Evolutionary conservation across 2,797 vertebrate species (phyloP).

Genomic region (Aphelocoma californica): DNA sequence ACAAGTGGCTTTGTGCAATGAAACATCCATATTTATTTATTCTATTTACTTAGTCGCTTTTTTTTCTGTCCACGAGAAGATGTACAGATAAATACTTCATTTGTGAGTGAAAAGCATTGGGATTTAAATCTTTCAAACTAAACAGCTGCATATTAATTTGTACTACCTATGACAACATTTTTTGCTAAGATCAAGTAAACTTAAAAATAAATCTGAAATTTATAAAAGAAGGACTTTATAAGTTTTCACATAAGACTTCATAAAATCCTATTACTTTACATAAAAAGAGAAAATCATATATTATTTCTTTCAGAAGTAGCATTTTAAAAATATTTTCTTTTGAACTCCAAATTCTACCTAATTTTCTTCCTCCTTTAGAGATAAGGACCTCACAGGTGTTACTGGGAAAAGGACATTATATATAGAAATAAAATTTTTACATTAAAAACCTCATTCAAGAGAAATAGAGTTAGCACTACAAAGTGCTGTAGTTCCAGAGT

Average conservation of each 20-base stretch:
- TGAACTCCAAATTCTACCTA: not conserved
- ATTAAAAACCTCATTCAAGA: not conserved
- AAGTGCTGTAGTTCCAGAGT: not conserved
- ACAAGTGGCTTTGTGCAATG: not conserved
- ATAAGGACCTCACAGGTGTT: not conserved
- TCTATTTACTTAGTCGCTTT: not conserved
- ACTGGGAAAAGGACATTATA: not conserved
- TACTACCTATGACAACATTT: not conserved
- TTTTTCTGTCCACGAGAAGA: not conserved
- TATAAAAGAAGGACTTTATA: not conserved
- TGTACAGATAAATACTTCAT: not conserved
- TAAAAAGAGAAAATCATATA: not conserved
- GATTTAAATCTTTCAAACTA: not conserved
- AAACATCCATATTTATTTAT: not conserved
- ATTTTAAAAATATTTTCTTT: not conserved
- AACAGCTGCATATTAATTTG: not conserved
- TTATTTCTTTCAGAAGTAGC: not conserved
- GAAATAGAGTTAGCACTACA: not conserved
- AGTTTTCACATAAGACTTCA: not conserved
- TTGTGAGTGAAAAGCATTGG: not conserved
- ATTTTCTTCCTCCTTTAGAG: not conserved
- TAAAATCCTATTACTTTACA: not conserved
- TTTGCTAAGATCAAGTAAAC: not conserved
- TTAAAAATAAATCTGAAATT: not conserved
- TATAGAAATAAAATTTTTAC: not conserved